These are phyloP conservation scores for Poeciliopsis turrubarensis DNA, from an alignment of 2,113 vertebrate species.

Conservation along the genomic window DNA sequence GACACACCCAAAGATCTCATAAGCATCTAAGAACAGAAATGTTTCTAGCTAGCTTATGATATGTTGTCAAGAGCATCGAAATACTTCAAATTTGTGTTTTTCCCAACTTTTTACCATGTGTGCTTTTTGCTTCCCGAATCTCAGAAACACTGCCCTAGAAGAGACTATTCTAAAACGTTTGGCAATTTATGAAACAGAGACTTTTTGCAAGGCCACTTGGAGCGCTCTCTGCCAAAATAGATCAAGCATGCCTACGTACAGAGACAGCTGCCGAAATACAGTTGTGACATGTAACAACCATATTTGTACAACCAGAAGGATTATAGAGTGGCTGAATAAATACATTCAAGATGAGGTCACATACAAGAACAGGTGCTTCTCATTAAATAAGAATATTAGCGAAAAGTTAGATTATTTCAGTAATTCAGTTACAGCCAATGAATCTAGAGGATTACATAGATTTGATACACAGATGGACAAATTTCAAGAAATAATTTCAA, in stretches of 20 bases:
- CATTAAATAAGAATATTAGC: not conserved
- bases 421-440: not conserved
- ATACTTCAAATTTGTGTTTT: constrained; percentile 8
- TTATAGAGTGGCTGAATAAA: constrained; percentile 58
- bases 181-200: constrained; percentile 58
- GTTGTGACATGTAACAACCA: constrained; percentile 46
- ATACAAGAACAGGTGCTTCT: constrained; percentile 20
- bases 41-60: constrained; percentile 6
- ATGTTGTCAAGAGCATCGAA: constrained; percentile 3
- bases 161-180: constrained; percentile 47
- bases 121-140: constrained; percentile 38
- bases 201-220: constrained; percentile 79
- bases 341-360: constrained; percentile 70
- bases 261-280: constrained; percentile 63
- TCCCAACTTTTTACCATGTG: constrained; percentile 16
- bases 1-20: constrained; percentile 23
- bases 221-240: constrained; percentile 70
- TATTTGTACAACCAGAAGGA: constrained; percentile 49
- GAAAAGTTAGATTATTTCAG: not conserved
- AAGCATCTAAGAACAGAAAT: constrained; percentile 28
- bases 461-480: not conserved
- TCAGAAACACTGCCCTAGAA: constrained; percentile 40
- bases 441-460: not conserved
- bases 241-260: constrained; percentile 80
- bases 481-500: not conserved